Evolutionary conservation across 2,888 invertebrate genomes (phyloP), one percentile per base, ranked within the genome.

Genomic region (Elegia similella): DNA sequence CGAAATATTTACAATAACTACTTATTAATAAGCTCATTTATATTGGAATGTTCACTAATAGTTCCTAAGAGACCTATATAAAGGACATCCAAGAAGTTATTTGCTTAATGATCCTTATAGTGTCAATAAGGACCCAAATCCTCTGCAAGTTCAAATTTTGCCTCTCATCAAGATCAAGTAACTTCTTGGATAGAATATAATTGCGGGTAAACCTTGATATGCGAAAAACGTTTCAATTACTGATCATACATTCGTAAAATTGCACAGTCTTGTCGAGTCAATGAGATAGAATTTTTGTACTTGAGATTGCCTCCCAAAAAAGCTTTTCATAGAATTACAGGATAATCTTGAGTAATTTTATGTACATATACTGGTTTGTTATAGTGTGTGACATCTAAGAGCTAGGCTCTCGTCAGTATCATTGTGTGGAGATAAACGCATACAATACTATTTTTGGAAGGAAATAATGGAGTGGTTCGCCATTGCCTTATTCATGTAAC

Each of bases 11-110:
- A 80, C 75, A 82, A 43, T 69, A 67, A 68, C 73, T 76, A 80
- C 75, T 76, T 77, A 61, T 61, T 72, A 74, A 72, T 86, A 87
- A 88, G 88, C 88, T 88, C 88, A 76, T 72, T 72, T 67, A 64
- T 66, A 79, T 75, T 86, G 88, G 87, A 88, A 88, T 88, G 88
- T 78, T 59, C 47, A 59, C 47, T 63, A 58, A 56, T 55, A 42
- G 59, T 43, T 42, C 56, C 50, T 58, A 53, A 54, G 38, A 59
- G 59, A 57, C 54, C 55, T 54, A 54, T 55, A 59, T 29, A 34
- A 50, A 50, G 17, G 50, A 34, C 17, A 16, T 13, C 17, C 32
- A 34, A 50, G 17, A 12, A 50, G 13, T 50, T 50, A 12, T 50
- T 34, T 50, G 34, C 34, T 50, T 16, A 34, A 10, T 10, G 10